Evolutionary conservation across 2,888 invertebrate genomes (phyloP).

Genomic region (Miltochrista miniata): DNA sequence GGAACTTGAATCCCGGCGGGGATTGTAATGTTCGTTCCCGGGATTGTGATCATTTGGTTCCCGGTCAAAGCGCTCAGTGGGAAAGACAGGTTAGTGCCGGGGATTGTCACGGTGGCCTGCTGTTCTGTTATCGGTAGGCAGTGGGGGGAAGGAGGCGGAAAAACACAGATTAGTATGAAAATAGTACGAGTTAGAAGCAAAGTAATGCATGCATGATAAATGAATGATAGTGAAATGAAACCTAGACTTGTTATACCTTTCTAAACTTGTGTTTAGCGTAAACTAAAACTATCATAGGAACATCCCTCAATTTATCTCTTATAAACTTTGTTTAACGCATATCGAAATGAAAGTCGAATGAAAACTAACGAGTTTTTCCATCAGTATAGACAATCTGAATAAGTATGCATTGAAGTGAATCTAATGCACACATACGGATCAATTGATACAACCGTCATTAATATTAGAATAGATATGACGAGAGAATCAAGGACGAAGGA

Average conservation of each 20-base stretch:
- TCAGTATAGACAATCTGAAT: too few relatives aligned
- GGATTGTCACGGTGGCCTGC: conserved; percentile 83
- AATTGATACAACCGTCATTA: too few relatives aligned
- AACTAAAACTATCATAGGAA: too few relatives aligned
- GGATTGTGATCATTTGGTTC: conserved; percentile 81
- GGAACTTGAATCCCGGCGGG: conserved; percentile 53
- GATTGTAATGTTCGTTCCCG: conserved; percentile 79
- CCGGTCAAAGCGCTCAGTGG: conserved; percentile 78
- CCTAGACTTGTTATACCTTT: too few relatives aligned
- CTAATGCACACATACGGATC: too few relatives aligned
- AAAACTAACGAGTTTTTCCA: too few relatives aligned
- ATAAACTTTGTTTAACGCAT: neutral
- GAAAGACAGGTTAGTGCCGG: conserved; percentile 86
- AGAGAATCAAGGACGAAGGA: too few relatives aligned
- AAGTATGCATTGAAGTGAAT: too few relatives aligned
- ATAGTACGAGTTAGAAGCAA: conserved; percentile 58
- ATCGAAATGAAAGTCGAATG: neutral
- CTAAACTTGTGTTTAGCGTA: too few relatives aligned
- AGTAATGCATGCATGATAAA: conserved; percentile 49
- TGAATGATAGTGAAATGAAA: conserved; percentile 3
- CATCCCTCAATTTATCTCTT: neutral
- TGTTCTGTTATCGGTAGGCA: conserved; percentile 67
- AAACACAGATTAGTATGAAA: conserved; percentile 77
- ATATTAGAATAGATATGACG: too few relatives aligned
- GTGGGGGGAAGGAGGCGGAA: conserved; percentile 53